Evolutionary conservation across 2,888 invertebrate species (phyloP).

Genomic region (Alviniconcha strummeri): DNA sequence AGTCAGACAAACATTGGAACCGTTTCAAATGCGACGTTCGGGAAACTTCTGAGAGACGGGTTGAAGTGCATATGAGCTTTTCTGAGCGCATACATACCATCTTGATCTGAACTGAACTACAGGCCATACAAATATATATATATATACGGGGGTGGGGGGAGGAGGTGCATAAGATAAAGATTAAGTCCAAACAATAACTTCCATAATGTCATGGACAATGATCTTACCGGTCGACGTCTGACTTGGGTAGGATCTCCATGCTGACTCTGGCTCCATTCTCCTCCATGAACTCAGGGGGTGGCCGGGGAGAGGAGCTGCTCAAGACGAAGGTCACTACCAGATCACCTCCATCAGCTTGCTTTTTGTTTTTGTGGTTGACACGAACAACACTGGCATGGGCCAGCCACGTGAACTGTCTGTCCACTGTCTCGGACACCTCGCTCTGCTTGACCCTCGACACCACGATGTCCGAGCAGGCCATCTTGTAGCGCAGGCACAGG

Average conservation of each 20-base stretch:
- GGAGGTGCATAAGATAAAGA: too few species aligned
- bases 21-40: too few species aligned
- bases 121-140: too few species aligned
- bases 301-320: not conserved
- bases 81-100: too few species aligned
- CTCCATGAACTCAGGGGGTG: constrained; percentile 3
- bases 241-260: constrained; percentile 27
- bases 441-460: constrained; percentile 15
- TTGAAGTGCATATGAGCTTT: too few species aligned
- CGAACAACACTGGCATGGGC: constrained; percentile 16
- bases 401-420: constrained; percentile 28
- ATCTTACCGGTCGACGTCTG: constrained; percentile 20
- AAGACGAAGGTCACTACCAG: constrained; percentile 19
- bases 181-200: too few species aligned
- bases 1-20: too few species aligned
- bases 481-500: constrained; percentile 26
- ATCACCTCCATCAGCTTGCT: too few species aligned
- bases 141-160: too few species aligned
- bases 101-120: too few species aligned
- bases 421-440: not conserved
- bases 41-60: too few species aligned
- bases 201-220: too few species aligned
- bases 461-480: not conserved
- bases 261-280: not conserved
- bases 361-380: constrained; percentile 5